These are phyloP conservation scores for Paralvinella palmiformis DNA, from an alignment of 1,140 invertebrate species.

Conservation along the genomic window DNA sequence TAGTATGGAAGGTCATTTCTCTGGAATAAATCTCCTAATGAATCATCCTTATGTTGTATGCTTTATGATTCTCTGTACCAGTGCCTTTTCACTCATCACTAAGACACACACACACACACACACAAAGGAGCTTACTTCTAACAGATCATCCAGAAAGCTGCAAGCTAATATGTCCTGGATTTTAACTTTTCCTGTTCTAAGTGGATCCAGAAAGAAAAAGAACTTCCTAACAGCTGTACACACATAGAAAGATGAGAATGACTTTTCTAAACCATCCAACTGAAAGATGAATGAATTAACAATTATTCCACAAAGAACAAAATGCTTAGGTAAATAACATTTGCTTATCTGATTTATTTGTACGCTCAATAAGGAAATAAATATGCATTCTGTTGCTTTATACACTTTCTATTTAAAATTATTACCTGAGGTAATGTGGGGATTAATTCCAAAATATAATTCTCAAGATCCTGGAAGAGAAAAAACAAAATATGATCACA, in stretches of 20 bases:
- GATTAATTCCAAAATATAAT: slow-evolving; percentile 87
- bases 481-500: slow-evolving; percentile 4
- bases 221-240: slow-evolving; percentile 93
- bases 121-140: slow-evolving; percentile 73
- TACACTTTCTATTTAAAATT: neutral
- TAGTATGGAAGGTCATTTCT: too few species aligned
- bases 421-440: slow-evolving; percentile 73
- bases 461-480: slow-evolving; percentile 76
- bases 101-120: too few species aligned
- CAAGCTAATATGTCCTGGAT: slow-evolving; percentile 87
- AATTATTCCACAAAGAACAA: neutral
- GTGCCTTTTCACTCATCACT: too few species aligned
- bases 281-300: slow-evolving; percentile 26
- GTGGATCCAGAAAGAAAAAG: slow-evolving; percentile 88
- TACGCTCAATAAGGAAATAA: neutral
- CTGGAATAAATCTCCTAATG: too few species aligned
- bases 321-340: too few species aligned
- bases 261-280: slow-evolving; percentile 81
- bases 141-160: slow-evolving; percentile 83
- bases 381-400: neutral
- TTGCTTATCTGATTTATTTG: too few species aligned
- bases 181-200: slow-evolving; percentile 77
- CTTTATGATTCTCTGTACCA: too few species aligned
- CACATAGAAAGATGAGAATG: slow-evolving; percentile 92
- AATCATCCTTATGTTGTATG: too few species aligned